A percentile compares a stretch with the other conserved stretches of the same genome.
Conservation (phyloP, 1,140 invertebrate species). For the Cydia splendana region DNA sequence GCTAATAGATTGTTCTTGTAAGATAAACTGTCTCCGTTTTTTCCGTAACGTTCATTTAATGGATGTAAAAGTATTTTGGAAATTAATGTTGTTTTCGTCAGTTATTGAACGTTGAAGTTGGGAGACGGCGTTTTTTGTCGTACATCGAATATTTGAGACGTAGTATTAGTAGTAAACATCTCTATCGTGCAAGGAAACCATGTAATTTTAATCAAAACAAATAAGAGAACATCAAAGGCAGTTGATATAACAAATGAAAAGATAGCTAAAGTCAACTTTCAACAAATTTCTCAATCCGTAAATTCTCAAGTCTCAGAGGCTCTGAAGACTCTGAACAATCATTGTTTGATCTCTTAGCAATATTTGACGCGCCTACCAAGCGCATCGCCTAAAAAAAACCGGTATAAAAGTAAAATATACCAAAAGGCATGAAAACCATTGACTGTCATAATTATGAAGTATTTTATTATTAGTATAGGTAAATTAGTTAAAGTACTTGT, state of each 20-base stretch:
- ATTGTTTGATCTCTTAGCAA: background rate
- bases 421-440: too few relatives aligned
- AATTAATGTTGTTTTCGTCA: constrained; percentile 20
- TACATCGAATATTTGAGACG: too few relatives aligned
- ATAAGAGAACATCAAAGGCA: background rate
- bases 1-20: constrained; percentile 30
- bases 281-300: background rate
- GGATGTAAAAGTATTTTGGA: background rate
- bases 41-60: background rate
- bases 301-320: background rate
- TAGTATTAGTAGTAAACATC: background rate
- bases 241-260: background rate
- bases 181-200: background rate
- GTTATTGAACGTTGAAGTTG: background rate
- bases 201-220: background rate
- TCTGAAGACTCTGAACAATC: background rate
- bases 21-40: background rate
- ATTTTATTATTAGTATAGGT: too few relatives aligned
- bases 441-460: too few relatives aligned
- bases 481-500: too few relatives aligned
- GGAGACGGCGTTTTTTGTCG: too few relatives aligned
- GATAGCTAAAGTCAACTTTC: background rate
- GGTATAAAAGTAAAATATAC: background rate
- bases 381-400: background rate
- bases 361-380: background rate